Evolutionary conservation across 1,140 invertebrate genomes (phyloP), one percentile per base, ranked within the genome.

Genomic region (Nasonia longicornis): DNA sequence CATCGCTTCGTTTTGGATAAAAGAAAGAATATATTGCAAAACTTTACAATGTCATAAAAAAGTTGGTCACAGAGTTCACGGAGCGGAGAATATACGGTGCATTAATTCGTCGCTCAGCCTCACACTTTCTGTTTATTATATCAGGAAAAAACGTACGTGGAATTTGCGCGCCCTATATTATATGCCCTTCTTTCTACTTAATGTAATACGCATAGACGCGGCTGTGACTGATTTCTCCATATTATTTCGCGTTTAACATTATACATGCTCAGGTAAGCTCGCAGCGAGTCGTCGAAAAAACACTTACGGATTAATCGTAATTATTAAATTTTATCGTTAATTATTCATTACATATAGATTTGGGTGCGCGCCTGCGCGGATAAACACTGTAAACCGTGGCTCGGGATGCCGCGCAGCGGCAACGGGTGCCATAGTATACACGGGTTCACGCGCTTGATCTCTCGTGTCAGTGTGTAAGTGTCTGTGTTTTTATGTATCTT

Each of bases 241-340:
- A 67, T 67, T 6, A 29, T 11, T 4, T 67, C 64, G 22, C 64
- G 26, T 12, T 31, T 67, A 11, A 29, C 64, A 67, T 67, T 67
- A 67, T 12, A 31, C 22, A 29, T 26, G 29, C 22, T 70, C 69
- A 70, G 29, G 69, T 70, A 70, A 70, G 35, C 35, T 70, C 69
- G 69, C 69, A 70, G 29, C 69, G 69, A 70, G 69, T 70, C 35
- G 31, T 70, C 69, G 69, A 70, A 38, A 70, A 70, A 70, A 70
- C 69, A 70, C 69, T 70, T 70, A 70, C 35, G 10, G 69, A 70
- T 35, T 70, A 58, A 20, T 58, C 52, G 52, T n/a, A 70, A 38
- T 70, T 70, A 70, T 29, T 38, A 70, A 38, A 31, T 31, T 70
- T 70, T 26, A 70, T 35, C 22, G 14, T 70, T 70, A 38, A 16